Evolutionary conservation across 2,797 vertebrate genomes (phyloP).

Genomic region (Heterohyrax brucei): DNA sequence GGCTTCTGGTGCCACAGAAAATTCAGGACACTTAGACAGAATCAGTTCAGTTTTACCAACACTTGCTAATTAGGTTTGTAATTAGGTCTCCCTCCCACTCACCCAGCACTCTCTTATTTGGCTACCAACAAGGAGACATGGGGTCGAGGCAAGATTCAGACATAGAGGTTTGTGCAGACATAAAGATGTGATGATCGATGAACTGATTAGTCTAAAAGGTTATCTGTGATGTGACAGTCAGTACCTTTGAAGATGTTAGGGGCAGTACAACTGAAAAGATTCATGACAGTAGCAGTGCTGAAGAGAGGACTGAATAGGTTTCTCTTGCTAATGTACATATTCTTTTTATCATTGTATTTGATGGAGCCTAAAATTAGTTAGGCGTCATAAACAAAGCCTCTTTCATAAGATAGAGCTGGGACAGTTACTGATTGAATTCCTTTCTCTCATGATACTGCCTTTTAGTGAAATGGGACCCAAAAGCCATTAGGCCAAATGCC

Average conservation of each 20-base stretch:
- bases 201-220: slow-evolving; percentile 78
- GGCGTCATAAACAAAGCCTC: slow-evolving; percentile 61
- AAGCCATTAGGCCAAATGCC: slow-evolving; percentile 39
- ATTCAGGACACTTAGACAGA: slow-evolving; percentile 63
- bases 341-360: slow-evolving; percentile 58
- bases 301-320: slow-evolving; percentile 25
- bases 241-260: slow-evolving; percentile 61
- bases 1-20: slow-evolving; percentile 60
- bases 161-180: slow-evolving; percentile 63
- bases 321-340: slow-evolving; percentile 42
- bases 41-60: slow-evolving; percentile 63
- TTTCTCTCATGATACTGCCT: slow-evolving; percentile 44
- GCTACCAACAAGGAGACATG: slow-evolving; percentile 71
- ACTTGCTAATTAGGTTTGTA: slow-evolving; percentile 69
- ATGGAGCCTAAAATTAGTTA: slow-evolving; percentile 68
- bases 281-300: slow-evolving; percentile 20
- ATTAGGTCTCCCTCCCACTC: slow-evolving; percentile 65
- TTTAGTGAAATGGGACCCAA: slow-evolving; percentile 37
- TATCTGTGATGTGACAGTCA: slow-evolving; percentile 67
- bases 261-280: slow-evolving; percentile 44
- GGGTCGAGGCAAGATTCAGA: slow-evolving; percentile 74
- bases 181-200: slow-evolving; percentile 78
- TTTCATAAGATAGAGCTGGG: slow-evolving; percentile 65
- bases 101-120: slow-evolving; percentile 40
- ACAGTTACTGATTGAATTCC: slow-evolving; percentile 4